Base-by-base conservation (phyloP, 1,140 invertebrate genomes). In the Drosophila pectinifera region DNA sequence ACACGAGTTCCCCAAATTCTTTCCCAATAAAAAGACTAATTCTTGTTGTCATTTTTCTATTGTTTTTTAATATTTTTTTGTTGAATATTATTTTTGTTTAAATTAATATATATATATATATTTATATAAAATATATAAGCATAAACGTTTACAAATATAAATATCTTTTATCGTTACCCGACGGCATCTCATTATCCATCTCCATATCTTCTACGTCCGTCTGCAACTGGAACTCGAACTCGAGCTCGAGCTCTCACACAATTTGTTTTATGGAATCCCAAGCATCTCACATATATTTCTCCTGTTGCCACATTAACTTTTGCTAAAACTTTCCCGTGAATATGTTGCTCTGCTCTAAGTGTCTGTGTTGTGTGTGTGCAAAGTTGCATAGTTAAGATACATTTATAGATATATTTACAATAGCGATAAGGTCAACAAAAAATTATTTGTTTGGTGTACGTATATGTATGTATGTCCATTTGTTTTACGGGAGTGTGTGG, bases 71-170 rank as follows among this genome's bases (percentile, higher is more conserved):
- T 58, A 53, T 73, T 58, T 84, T 67, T 31, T 58, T 68, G 65
- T 46, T 68, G 39, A 73, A 68, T 68, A 68, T 68, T 65, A 39
- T 68, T 68, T 78, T 74, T 38, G 62, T 72, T 86, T 85, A 75
- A 63, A 68, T 75, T 86, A 70, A 75, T 63, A 67, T 65, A 59
- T 69, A 39, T 68, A 73, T 83, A 56, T 78, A 53, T 65, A 53
- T 78, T 64, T 85, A 85, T 85, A 86, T 86, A 86, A 86, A 86
- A 82, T 86, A 86, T 86, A 86, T 86, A 86, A 86, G 78, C 83
- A 86, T 86, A 86, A 86, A 86, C 78, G 59, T 86, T 81, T 86
- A 86, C 82, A 86, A 86, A 86, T 86, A 86, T 86, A 86, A 86
- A 86, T 86, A 86, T 86, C 83, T 79, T 82, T 79, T 86, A 78